These are phyloP conservation scores for Alligator sinensis DNA, from an alignment of 2,113 vertebrate species.

Conservation along the genomic window DNA sequence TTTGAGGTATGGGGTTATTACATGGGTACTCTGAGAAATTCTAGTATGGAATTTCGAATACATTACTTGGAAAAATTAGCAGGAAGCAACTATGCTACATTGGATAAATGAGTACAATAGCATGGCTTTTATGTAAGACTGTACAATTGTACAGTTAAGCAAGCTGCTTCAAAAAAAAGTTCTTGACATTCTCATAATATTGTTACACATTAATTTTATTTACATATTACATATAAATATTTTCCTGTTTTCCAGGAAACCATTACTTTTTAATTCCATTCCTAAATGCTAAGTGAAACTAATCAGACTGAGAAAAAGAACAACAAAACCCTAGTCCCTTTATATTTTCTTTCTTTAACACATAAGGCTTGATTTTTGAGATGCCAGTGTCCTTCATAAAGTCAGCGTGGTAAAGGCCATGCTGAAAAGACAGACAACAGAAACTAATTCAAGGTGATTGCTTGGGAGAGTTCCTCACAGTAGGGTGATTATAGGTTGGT, in stretches of 20 bases:
- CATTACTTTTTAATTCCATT: neutral
- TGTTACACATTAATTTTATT: constrained; percentile 59
- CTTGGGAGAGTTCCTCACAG: neutral
- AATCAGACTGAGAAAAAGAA: neutral
- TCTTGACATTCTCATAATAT: constrained; percentile 34
- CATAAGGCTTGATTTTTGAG: neutral
- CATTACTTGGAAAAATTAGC: constrained; percentile 54
- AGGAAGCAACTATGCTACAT: constrained; percentile 7
- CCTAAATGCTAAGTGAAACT: neutral
- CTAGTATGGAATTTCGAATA: constrained; percentile 52
- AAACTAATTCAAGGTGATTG: neutral
- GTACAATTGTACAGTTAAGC: constrained; percentile 54
- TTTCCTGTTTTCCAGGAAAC: constrained; percentile 46
- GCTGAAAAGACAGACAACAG: neutral
- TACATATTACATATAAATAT: constrained; percentile 51
- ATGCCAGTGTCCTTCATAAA: neutral
- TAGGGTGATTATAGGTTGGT: neutral
- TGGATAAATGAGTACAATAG: constrained; percentile 66
- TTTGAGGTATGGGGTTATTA: constrained; percentile 27
- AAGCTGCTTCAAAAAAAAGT: constrained; percentile 49
- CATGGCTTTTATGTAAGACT: constrained; percentile 53
- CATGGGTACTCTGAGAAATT: constrained; percentile 55
- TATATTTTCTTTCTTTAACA: neutral
- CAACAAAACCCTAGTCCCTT: neutral
- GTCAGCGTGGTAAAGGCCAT: neutral